Evolutionary conservation across 2,888 invertebrate genomes (phyloP).

Genomic region (Autographa gamma): DNA sequence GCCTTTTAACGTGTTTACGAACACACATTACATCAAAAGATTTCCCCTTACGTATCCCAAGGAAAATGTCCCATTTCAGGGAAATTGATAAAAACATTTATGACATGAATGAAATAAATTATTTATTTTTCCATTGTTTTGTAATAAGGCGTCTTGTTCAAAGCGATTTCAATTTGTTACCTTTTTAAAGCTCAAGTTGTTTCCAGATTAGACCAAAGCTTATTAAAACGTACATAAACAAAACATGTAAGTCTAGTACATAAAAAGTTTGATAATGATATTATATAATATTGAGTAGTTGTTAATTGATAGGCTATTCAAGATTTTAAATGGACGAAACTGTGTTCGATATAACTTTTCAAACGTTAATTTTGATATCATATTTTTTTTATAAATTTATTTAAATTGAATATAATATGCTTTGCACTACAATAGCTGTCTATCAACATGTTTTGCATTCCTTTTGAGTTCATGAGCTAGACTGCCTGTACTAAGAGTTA

Average conservation of each 20-base stretch:
- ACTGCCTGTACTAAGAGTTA: neutral
- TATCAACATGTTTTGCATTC: neutral
- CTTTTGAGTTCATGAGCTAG: neutral
- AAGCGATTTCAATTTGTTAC: too few species aligned
- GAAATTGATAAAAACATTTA: slow-evolving; percentile 5
- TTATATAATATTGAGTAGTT: too few species aligned
- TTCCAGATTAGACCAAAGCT: too few species aligned
- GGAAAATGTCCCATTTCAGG: neutral
- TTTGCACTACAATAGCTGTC: neutral
- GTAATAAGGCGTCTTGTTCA: neutral
- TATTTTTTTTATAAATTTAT: too few species aligned
- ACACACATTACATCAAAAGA: neutral
- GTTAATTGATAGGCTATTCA: too few species aligned
- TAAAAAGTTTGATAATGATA: too few species aligned
- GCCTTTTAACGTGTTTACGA: neutral
- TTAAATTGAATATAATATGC: neutral
- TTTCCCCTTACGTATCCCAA: neutral
- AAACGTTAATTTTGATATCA: too few species aligned
- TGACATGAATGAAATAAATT: neutral
- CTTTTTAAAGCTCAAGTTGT: too few species aligned
- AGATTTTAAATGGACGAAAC: too few species aligned
- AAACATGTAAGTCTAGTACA: too few species aligned
- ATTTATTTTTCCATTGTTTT: neutral
- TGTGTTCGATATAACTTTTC: too few species aligned
- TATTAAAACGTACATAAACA: too few species aligned